A percentile compares a stretch with the other conserved stretches of the same genome.
phyloP scores from a whole-genome alignment of 1,140 invertebrate species.

The Lepidostoma basale region DNA sequence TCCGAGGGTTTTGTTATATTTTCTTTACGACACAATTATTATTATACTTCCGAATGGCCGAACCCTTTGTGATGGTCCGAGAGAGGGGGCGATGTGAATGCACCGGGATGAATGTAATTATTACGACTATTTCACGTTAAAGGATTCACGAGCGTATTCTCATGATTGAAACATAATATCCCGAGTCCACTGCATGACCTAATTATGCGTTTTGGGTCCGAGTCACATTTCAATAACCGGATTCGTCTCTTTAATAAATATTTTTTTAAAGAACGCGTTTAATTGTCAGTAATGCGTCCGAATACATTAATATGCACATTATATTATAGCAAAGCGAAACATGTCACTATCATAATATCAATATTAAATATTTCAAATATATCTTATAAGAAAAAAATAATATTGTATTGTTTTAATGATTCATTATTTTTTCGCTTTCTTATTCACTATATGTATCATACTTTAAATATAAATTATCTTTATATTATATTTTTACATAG shows the following conservation, averaged over 20 bases:
- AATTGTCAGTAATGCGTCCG: too few species aligned
- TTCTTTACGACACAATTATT: constrained; percentile 33
- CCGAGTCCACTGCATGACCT: constrained; percentile 40
- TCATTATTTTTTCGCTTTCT: too few species aligned
- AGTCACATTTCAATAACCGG: constrained; percentile 32
- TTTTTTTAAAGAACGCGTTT: too few species aligned
- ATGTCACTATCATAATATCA: too few species aligned
- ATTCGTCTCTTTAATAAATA: neutral
- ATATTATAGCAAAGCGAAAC: too few species aligned
- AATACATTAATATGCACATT: too few species aligned
- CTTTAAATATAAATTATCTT: too few species aligned
- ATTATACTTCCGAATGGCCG: constrained; percentile 45
- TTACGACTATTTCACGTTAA: constrained; percentile 43
- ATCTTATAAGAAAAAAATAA: too few species aligned
- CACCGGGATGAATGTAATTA: constrained; percentile 42
- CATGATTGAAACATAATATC: constrained; percentile 39
- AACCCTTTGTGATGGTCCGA: constrained; percentile 36
- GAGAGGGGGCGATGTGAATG: constrained; percentile 11
- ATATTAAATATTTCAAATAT: too few species aligned
- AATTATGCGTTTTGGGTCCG: constrained; percentile 40
- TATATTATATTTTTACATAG: too few species aligned
- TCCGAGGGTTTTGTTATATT: constrained; percentile 38
- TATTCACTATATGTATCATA: too few species aligned
- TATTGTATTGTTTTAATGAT: too few species aligned
- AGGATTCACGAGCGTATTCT: constrained; percentile 29